These are phyloP conservation scores for Dolichomitus sp. DNA, from an alignment of 2,888 invertebrate genomes.

Conservation along the genomic window DNA sequence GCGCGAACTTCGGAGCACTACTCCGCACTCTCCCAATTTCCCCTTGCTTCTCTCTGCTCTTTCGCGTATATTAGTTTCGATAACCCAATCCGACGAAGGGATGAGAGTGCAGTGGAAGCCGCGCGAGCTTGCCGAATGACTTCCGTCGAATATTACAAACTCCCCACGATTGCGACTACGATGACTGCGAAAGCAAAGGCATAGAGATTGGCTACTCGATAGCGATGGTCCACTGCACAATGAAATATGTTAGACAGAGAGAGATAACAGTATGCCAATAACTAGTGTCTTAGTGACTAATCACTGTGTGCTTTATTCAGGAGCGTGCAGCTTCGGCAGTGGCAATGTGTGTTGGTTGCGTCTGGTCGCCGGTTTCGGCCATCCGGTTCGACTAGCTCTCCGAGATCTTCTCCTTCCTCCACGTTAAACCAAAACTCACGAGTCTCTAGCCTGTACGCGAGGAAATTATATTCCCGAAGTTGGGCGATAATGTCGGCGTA, in stretches of 20 bases:
- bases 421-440: conserved; percentile 42
- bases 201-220: conserved; percentile 1
- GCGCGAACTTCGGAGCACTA: conserved; percentile 51
- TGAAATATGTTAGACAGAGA: background rate
- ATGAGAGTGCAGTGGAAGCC: conserved; percentile 19
- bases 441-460: conserved; percentile 17
- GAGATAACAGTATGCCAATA: background rate
- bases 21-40: conserved; percentile 15
- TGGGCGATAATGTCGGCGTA: conserved; percentile 61
- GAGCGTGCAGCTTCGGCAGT: background rate
- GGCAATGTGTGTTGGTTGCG: conserved; percentile 22
- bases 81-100: conserved; percentile 55
- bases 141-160: conserved; percentile 62
- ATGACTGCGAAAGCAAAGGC: background rate
- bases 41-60: conserved; percentile 28
- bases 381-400: conserved; percentile 14
- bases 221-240: background rate
- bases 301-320: conserved; percentile 10
- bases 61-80: conserved; percentile 65
- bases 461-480: conserved; percentile 64
- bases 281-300: background rate
- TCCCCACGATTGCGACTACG: conserved; percentile 27
- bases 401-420: conserved; percentile 17
- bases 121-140: conserved; percentile 56
- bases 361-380: conserved; percentile 30